Conservation (phyloP, 2,113 vertebrate genomes). For the Amphiprion percula region DNA sequence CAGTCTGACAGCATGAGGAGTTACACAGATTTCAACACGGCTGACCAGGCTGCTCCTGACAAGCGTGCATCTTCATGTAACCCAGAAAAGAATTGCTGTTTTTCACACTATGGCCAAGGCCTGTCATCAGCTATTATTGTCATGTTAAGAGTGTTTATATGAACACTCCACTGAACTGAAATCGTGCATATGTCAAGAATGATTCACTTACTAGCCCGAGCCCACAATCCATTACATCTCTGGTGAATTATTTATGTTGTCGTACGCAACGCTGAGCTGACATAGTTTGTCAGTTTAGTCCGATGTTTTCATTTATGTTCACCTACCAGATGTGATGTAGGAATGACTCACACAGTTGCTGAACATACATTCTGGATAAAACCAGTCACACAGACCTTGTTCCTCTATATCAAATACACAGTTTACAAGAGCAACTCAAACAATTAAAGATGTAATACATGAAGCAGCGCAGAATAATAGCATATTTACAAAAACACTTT, state of each 20-base stretch:
- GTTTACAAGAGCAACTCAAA: neutral
- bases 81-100: slow-evolving; percentile 58
- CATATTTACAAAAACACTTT: too few relatives aligned
- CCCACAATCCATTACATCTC: slow-evolving; percentile 71
- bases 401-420: neutral
- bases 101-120: slow-evolving; percentile 53
- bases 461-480: neutral
- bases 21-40: slow-evolving; percentile 20
- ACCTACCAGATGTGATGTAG: slow-evolving; percentile 30
- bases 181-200: slow-evolving; percentile 76
- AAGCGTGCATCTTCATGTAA: slow-evolving; percentile 45
- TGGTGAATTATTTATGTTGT: slow-evolving; percentile 72
- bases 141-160: slow-evolving; percentile 73
- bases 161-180: slow-evolving; percentile 66
- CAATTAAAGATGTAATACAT: neutral
- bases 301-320: slow-evolving; percentile 49
- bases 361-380: slow-evolving; percentile 29
- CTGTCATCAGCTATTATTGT: slow-evolving; percentile 76
- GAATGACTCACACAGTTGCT: slow-evolving; percentile 33
- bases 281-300: slow-evolving; percentile 46
- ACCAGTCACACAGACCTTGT: neutral
- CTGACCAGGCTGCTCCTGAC: slow-evolving; percentile 38
- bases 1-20: slow-evolving; percentile 18
- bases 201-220: slow-evolving; percentile 73
- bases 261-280: slow-evolving; percentile 29